Percentiles rank a stretch among this genome's conserved stretches.
phyloP scores from a whole-genome alignment of 37 sponge, comb jelly and placozoan genomes.

The Haliclona indistincta region DNA sequence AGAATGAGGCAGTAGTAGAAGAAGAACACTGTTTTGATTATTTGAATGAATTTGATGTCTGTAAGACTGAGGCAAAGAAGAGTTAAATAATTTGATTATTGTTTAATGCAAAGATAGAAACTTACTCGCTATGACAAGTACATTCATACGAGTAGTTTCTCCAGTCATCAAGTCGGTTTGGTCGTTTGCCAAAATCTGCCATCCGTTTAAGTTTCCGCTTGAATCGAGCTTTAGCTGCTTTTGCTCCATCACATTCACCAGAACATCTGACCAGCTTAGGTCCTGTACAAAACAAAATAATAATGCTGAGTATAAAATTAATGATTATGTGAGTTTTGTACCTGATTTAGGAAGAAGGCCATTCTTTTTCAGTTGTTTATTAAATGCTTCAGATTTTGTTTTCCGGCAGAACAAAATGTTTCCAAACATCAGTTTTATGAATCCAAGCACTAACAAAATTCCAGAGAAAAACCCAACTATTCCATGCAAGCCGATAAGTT shows the following conservation, averaged over 20 bases:
- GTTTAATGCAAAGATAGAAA: neutral
- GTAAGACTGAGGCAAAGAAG: conserved; percentile 43
- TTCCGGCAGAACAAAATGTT: conserved; percentile 67
- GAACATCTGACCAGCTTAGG: conserved; percentile 65
- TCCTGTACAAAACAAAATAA: conserved; percentile 24
- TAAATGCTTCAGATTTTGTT: conserved; percentile 61
- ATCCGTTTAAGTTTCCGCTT: conserved; percentile 48
- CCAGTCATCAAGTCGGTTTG: conserved; percentile 69
- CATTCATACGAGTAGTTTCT: conserved; percentile 73
- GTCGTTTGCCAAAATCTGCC: conserved; percentile 54
- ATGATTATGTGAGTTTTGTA: neutral
- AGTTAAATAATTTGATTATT: neutral
- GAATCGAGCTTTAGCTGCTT: conserved; percentile 57
- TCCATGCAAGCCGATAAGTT: conserved; percentile 61
- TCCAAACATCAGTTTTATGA: conserved; percentile 69
- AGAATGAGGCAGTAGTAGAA: conserved; percentile 77
- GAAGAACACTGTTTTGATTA: conserved; percentile 69
- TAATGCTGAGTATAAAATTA: neutral
- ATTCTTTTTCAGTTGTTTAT: conserved; percentile 47
- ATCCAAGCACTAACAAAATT: conserved; percentile 57
- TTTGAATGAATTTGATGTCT: conserved; percentile 47
- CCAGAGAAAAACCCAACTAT: conserved; percentile 53
- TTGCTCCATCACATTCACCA: conserved; percentile 76
- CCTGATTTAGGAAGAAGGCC: conserved; percentile 21
- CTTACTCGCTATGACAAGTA: conserved; percentile 75